Evolutionary conservation across 64 coral and sea anemone genomes (phyloP).

Genomic region (Hydrozoanthus tunicans): DNA sequence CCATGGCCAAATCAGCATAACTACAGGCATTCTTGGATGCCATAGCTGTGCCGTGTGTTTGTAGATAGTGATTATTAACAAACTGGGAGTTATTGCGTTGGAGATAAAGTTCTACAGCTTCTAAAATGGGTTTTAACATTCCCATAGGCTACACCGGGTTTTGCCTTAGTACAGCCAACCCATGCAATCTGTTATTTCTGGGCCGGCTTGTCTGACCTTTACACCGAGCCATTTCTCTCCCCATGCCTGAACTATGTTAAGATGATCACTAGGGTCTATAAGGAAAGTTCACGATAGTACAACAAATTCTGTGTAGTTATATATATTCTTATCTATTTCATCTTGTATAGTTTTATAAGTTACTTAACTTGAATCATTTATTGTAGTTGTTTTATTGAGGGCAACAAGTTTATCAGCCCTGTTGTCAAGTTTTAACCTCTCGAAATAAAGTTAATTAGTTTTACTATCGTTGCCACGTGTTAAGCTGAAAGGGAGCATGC

Average conservation of each 20-base stretch:
- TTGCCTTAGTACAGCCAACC: background rate
- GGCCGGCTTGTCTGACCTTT: background rate
- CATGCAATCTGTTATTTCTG: background rate
- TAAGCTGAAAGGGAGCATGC: no score
- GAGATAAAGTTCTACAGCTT: background rate
- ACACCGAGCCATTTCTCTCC: background rate
- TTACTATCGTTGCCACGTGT: no score
- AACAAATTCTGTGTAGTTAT: background rate
- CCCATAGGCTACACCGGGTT: background rate
- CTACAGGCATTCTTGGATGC: background rate
- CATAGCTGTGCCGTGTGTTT: background rate
- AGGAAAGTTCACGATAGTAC: background rate
- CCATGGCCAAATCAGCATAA: conserved; percentile 4
- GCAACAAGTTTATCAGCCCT: no score
- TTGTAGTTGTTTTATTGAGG: no score
- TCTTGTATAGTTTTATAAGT: no score
- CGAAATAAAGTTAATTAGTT: no score
- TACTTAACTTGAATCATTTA: no score
- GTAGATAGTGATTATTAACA: background rate
- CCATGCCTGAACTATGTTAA: background rate
- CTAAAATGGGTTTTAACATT: conserved; percentile 3
- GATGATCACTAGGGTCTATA: background rate
- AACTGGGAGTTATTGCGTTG: background rate
- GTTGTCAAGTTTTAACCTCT: no score
- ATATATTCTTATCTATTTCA: no score